Evolutionary conservation across 2,797 vertebrate genomes (phyloP).

Genomic region (Notolabrus celidotus): DNA sequence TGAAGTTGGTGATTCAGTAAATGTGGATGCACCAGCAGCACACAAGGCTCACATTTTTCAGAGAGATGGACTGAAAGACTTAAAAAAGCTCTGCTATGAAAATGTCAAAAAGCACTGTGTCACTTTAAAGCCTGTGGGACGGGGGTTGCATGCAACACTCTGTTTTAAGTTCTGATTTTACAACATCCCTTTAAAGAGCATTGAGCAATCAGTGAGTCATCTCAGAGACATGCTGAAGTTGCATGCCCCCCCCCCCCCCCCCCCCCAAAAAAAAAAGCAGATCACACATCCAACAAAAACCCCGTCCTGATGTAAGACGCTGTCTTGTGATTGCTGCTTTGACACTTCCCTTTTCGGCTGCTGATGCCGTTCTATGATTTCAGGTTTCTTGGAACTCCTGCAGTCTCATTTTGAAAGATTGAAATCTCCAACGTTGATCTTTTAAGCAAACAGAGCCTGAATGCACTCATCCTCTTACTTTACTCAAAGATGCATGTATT

Average conservation of each 20-base stretch:
- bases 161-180: neutral
- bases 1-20: too few species aligned
- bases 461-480: too few species aligned
- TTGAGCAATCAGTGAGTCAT: neutral
- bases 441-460: too few species aligned
- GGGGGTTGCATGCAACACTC: too few species aligned
- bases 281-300: neutral
- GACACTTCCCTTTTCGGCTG: conserved; percentile 9
- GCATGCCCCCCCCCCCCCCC: neutral
- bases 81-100: too few species aligned
- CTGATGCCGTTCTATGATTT: conserved; percentile 1
- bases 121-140: too few species aligned
- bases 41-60: too few species aligned
- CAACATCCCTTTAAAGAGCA: neutral
- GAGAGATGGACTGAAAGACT: too few species aligned
- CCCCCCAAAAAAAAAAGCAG: conserved; percentile 10
- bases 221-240: neutral
- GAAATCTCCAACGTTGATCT: neutral
- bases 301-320: neutral
- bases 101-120: too few species aligned
- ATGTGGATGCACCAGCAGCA: too few species aligned
- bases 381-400: conserved; percentile 1
- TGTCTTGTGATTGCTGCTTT: neutral
- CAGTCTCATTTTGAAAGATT: conserved; percentile 17
- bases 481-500: too few species aligned